Percentiles rank a stretch among this genome's conserved stretches.
These are phyloP conservation scores for Aphis craccivora DNA, from an alignment of 1,140 invertebrate genomes.

Conservation along the genomic window DNA sequence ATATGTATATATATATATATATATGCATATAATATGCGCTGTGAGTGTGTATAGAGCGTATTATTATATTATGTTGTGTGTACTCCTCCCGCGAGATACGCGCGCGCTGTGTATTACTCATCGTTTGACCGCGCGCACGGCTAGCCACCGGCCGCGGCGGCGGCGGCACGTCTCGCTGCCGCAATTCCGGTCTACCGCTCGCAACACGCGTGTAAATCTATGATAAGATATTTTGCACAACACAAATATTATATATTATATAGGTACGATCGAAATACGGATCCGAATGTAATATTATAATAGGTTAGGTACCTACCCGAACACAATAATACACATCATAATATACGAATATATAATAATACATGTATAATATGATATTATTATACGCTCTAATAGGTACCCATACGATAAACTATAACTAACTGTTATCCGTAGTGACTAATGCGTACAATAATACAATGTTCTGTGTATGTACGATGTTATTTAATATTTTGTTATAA, in stretches of 20 bases:
- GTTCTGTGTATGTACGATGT: background rate
- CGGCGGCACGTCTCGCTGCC: constrained; percentile 19
- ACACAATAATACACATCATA: background rate
- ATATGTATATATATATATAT: background rate
- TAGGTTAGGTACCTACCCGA: too few relatives aligned
- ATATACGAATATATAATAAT: background rate
- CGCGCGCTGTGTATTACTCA: constrained; percentile 21
- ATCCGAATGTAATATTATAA: background rate
- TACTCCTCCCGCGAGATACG: constrained; percentile 30
- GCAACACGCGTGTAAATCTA: background rate
- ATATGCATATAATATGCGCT: background rate
- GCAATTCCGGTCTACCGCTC: constrained; percentile 19
- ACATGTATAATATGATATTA: background rate
- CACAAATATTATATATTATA: background rate
- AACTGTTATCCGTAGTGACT: background rate
- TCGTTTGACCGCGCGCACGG: constrained; percentile 8
- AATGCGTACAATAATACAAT: background rate
- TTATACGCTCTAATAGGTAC: background rate
- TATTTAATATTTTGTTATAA: background rate
- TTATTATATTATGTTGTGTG: background rate
- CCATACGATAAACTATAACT: background rate
- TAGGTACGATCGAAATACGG: background rate
- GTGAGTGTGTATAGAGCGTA: background rate
- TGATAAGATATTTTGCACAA: background rate
- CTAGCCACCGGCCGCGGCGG: background rate